A percentile compares a stretch with the other conserved stretches of the same genome.
These are phyloP conservation scores for Neogale vison DNA, from an alignment of 2,113 vertebrate genomes.

Conservation along the genomic window DNA sequence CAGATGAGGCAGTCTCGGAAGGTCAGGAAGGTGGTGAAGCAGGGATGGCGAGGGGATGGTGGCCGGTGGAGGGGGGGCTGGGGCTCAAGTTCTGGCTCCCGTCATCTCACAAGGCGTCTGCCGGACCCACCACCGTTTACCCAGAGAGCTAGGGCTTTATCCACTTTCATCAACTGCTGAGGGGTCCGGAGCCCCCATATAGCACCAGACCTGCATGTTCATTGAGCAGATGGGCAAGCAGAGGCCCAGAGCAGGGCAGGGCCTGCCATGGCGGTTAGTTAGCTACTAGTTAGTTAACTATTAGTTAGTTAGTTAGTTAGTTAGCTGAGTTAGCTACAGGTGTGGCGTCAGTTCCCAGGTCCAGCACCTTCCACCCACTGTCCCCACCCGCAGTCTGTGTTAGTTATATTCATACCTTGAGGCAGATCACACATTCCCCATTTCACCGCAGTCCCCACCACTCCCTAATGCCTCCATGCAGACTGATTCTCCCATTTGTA, in stretches of 20 bases:
- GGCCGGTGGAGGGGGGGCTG: fast-evolving
- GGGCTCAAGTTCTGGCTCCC: no score
- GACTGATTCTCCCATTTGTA: fast-evolving
- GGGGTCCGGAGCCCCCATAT: fast-evolving
- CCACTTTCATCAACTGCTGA: fast-evolving
- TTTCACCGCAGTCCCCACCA: background rate
- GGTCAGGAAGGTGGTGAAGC: background rate
- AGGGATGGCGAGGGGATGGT: background rate
- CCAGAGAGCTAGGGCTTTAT: fast-evolving
- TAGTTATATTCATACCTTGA: background rate
- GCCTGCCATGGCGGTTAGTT: fast-evolving
- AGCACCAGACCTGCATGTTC: fast-evolving
- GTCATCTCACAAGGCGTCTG: fast-evolving
- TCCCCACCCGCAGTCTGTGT: background rate
- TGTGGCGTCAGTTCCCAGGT: fast-evolving
- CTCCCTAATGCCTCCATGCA: background rate
- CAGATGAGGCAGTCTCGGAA: background rate
- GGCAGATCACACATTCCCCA: background rate
- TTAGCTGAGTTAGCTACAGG: background rate
- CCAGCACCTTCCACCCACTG: fast-evolving
- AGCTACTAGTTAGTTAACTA: no score
- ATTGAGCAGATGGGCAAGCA: background rate
- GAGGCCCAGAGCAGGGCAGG: background rate
- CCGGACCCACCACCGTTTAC: fast-evolving
- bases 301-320: no score